Evolutionary conservation across 2,113 vertebrate species (phyloP).

Genomic region (Leuciscus idus): DNA sequence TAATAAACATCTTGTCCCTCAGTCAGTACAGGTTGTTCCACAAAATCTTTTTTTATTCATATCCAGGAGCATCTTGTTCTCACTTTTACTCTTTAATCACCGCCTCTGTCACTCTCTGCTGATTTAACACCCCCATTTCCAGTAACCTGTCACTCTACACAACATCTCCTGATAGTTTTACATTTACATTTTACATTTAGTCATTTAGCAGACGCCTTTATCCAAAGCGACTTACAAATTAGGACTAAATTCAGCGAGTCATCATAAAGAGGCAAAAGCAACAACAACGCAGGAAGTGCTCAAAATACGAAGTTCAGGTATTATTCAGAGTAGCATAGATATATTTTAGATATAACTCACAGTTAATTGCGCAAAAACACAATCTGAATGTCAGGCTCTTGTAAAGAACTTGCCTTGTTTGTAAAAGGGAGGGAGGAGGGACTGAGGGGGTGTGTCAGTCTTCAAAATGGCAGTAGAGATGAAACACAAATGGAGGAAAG

Average conservation of each 20-base stretch:
- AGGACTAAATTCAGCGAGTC: too few species aligned
- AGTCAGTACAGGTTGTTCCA: neutral
- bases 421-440: neutral
- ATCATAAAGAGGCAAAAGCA: too few species aligned
- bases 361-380: neutral
- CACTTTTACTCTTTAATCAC: slow-evolving; percentile 37
- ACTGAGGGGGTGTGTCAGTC: neutral
- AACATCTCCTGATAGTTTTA: neutral
- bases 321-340: too few species aligned
- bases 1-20: neutral
- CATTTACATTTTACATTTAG: too few species aligned
- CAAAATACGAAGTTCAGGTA: too few species aligned
- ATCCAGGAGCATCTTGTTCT: neutral
- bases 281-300: too few species aligned
- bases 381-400: neutral
- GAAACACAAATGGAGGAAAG: neutral
- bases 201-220: too few species aligned
- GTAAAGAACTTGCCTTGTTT: slow-evolving; percentile 8
- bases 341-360: neutral
- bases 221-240: too few species aligned
- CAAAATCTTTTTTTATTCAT: neutral
- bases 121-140: neutral
- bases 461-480: neutral
- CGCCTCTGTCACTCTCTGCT: slow-evolving; percentile 33
- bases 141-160: neutral